Evolutionary conservation across 2,888 invertebrate species (phyloP), one percentile per base, ranked within the genome.

Genomic region (Lithophane ornitopus): DNA sequence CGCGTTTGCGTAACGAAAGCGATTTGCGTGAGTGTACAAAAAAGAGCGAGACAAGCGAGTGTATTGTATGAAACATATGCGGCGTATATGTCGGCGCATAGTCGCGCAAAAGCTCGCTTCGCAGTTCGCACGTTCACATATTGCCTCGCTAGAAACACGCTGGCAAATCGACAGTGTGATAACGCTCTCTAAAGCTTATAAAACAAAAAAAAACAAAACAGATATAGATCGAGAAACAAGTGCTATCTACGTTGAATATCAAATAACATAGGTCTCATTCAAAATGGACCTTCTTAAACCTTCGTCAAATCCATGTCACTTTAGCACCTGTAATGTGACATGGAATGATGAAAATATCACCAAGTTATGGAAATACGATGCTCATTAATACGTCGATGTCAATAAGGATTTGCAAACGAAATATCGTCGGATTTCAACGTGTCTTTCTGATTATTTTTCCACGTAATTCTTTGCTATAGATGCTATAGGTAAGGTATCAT

Each of bases 221-320:
- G 2, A 70, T 41, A 59, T 28, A 49, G 34, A 44, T 41, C 58
- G 46, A 70, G 72, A 75, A 76, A 76, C 72, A 76, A 72, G 68
- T 70, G 58, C 68, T 63, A 74, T 80, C 69, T 58, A 70, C 49
- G 66, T 54, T 66, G 69, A 73, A 83, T 81, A 86, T 81, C 78
- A 67, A 84, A 74, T 81, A 82, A 81, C 69, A 78, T 61, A 75
- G 74, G 58, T 70, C 59, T 62, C 72, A 77, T 81, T 81, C 80
- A 73, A 85, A 82, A 65, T 68, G 81, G 79, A 2, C 80, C 74
- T 71, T 34, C 34, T 34, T 6, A 34, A 81, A 89, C 90, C 90
- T 85, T 85, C 86, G 88, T 90, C 90, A 90, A 89, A 90, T 90
- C 86, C 89, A 85, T 83, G 90, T 88, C 89, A 86, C 68, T 70